Base-by-base conservation (phyloP, 2,113 vertebrate genomes). In the Megaleporinus macrocephalus region DNA sequence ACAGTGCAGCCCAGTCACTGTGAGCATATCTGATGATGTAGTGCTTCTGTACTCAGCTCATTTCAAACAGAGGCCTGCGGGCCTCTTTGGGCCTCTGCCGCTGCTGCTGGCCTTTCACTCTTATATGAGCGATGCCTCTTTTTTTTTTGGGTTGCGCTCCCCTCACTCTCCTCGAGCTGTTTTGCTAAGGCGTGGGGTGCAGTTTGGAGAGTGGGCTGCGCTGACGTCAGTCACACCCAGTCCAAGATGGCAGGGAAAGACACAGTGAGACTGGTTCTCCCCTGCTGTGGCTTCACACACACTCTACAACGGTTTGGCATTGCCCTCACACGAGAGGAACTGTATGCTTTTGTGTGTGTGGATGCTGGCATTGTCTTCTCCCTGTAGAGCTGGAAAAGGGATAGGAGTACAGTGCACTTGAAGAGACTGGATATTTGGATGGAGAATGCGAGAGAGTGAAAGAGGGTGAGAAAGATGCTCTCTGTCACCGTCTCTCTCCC, bases 331-430 rank as follows among this genome's bases (percentile, higher is more conserved):
- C 36, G 14, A 29, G 16, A 29, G 12, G 49, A 1, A 16, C 47
- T 76, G 15, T 59, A 49, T 47, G 63, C 47, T n/a, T 76, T 22
- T 81, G 65, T 81, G 55, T 80, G 68, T 72, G 26, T 36, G 29
- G 68, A 49, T 30, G 27, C 78, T 72, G 78, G 55, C 53, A 80
- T 57, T 72, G 33, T 47, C 41, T 22, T 20, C 1, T 70, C 30
- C 76, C 30, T 16, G 18, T 26, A 57, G 76, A 61, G 15, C 6
- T 5, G 15, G 26, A 59, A 51, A 79, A 59, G 27, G 10, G 51
- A 14, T 79, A 30, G 30, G 71, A 87, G 89, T 90, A 30, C 63
- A 72, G 82, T 88, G 85, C 87, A 90, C 90, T 91, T 91, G 85
- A 92, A 91, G 89, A 89, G 89, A 3, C 55, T 59, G 22, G 0